phyloP scores from a whole-genome alignment of 1,140 invertebrate genomes.

The Coboldia fuscipes region DNA sequence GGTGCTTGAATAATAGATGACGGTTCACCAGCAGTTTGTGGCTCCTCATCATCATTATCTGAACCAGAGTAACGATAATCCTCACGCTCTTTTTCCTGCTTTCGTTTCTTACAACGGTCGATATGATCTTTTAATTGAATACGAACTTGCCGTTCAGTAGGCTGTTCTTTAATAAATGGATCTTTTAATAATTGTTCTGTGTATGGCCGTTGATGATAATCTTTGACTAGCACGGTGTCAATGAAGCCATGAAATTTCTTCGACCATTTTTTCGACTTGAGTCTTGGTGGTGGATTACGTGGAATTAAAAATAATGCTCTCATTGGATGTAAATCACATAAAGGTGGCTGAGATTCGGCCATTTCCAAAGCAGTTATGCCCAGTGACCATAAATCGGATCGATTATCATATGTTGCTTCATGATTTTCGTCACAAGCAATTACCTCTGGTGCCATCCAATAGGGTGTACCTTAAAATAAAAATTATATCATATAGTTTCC shows the following conservation, averaged over 20 bases:
- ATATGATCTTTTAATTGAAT: slow-evolving; percentile 99
- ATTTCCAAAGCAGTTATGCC: slow-evolving; percentile 98
- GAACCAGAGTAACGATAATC: slow-evolving; percentile 71
- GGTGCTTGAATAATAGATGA: slow-evolving; percentile 77
- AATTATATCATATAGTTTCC: background rate
- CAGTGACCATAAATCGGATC: slow-evolving; percentile 95
- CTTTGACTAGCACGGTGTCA: slow-evolving; percentile 61
- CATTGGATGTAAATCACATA: slow-evolving; percentile 99
- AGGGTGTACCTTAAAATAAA: slow-evolving; percentile 48
- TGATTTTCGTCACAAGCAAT: slow-evolving; percentile 99
- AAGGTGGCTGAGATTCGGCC: slow-evolving; percentile 97
- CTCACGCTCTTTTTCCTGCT: slow-evolving; percentile 71
- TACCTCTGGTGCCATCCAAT: slow-evolving; percentile 96
- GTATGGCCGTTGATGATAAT: slow-evolving; percentile 94
- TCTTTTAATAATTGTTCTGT: slow-evolving; percentile 96
- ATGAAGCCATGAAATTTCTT: slow-evolving; percentile 77
- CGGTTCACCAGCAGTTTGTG: slow-evolving; percentile 62
- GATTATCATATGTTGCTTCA: slow-evolving; percentile 98
- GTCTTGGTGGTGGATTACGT: slow-evolving; percentile 84
- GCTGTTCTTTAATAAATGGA: slow-evolving; percentile 92
- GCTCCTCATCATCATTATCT: slow-evolving; percentile 75
- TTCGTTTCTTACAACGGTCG: slow-evolving; percentile 87
- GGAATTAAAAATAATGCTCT: slow-evolving; percentile 95
- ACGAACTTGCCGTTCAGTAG: slow-evolving; percentile 90
- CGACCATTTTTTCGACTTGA: slow-evolving; percentile 97